Base-by-base conservation (phyloP, 2,888 invertebrate genomes). In the Bhutanitis thaidina region DNA sequence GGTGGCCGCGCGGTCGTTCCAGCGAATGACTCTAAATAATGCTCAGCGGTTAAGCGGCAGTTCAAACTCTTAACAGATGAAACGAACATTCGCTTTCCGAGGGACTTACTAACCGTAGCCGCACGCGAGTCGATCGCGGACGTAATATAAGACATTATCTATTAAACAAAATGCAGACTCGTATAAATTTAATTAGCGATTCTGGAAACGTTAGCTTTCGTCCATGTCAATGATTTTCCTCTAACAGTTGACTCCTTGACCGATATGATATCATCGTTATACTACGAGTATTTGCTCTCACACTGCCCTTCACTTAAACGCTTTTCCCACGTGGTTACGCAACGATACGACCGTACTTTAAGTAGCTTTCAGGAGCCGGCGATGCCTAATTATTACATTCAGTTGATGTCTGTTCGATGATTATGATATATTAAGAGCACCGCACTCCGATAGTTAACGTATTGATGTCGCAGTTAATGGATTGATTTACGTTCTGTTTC, bases 211-310 rank as follows among this genome's bases (percentile, higher is more conserved):
- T 63, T 63, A 60, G 54, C 57, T 46, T 49, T 54, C 48, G 43
- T 20, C 45, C 45, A 39, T 34, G 36, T 41, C 48, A 49, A 51
- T 55, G 48, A 68, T 76, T 78, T 81, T 79, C 69, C 71, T 75
- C 65, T 61, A 60, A 61, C 49, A 53, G 71, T 80, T 80, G n/a
- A n/a, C n/a, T 77, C 85, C 84, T 84, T 86, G 84, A 83, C 81
- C 81, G 69, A 67, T 73, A 82, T 85, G 82, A 84, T 80, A 82
- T 84, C 81, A 82, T 80, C 80, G 64, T 57, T 69, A 64, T 69
- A 27, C 27, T 27, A 73, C 63, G 69, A 77, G 69, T 82, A 74
- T 80, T 82, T 80, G 72, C 76, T 74, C 73, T 77, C 61, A 67
- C 65, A 59, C 63, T 71, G 82, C 74, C 80, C 77, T 78, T 81